phyloP scores from a whole-genome alignment of 2,797 vertebrate species.

The Ptychobarbus kaznakovi region DNA sequence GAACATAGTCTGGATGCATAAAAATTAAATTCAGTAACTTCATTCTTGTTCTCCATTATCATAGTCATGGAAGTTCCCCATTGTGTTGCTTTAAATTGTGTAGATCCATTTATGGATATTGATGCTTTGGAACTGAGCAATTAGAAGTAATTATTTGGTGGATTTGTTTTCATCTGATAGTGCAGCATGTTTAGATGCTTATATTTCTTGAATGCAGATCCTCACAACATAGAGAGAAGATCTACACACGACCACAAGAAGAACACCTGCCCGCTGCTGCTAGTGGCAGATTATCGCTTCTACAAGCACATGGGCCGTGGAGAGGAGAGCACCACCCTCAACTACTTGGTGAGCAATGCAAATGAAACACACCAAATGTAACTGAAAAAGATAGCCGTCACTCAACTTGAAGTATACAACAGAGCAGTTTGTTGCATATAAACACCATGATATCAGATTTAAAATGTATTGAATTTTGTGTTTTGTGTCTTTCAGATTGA shows the following conservation, averaged over 20 bases:
- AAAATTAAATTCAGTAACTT: neutral
- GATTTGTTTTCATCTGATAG: neutral
- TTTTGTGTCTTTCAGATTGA: slow-evolving; percentile 84
- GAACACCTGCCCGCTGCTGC: slow-evolving; percentile 92
- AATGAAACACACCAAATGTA: neutral
- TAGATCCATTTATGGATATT: neutral
- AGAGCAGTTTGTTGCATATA: neutral
- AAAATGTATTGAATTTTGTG: neutral
- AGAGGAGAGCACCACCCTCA: slow-evolving; percentile 96
- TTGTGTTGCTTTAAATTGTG: neutral
- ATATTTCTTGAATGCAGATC: slow-evolving; percentile 65
- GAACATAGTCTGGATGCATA: neutral
- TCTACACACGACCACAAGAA: slow-evolving; percentile 78
- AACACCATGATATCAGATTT: neutral
- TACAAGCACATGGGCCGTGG: slow-evolving; percentile 92
- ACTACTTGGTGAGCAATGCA: slow-evolving; percentile 86
- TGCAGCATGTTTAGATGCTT: neutral
- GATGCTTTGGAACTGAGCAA: neutral
- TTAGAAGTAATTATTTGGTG: neutral
- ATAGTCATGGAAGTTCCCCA: neutral
- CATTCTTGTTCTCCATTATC: neutral
- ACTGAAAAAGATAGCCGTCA: neutral
- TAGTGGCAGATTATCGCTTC: slow-evolving; percentile 97
- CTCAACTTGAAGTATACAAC: neutral
- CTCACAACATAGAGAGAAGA: slow-evolving; percentile 81